Conservation (phyloP, 2,888 invertebrate genomes). For the Polyploca ridens region DNA sequence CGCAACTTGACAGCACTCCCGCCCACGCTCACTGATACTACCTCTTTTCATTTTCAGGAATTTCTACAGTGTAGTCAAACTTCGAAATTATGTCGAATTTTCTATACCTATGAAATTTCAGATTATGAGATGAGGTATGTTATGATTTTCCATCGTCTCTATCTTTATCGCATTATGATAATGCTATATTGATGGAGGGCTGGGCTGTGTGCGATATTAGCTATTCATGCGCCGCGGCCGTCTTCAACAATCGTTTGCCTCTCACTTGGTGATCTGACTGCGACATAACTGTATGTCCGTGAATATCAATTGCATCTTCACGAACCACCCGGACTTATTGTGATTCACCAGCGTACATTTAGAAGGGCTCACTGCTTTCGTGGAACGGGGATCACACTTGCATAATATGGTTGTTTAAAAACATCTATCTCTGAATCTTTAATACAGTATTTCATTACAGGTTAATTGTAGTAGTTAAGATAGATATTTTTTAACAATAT, state of each 20-base stretch:
- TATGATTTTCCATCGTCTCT: neutral
- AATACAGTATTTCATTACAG: constrained; percentile 10
- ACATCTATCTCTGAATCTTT: constrained; percentile 51
- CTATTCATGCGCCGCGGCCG: constrained; percentile 70
- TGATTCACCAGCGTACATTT: constrained; percentile 75
- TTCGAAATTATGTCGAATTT: neutral
- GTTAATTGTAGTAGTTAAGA: constrained; percentile 9
- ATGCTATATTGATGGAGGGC: constrained; percentile 24
- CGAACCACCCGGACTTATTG: constrained; percentile 62
- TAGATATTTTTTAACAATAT: constrained; percentile 63
- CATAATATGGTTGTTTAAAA: constrained; percentile 54
- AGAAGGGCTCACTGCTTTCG: constrained; percentile 78
- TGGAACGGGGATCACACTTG: constrained; percentile 71
- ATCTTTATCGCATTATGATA: neutral
- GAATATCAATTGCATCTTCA: constrained; percentile 68
- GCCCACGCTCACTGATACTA: constrained; percentile 14
- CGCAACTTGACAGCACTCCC: constrained; percentile 25
- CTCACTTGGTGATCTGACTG: constrained; percentile 76
- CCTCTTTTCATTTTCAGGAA: neutral
- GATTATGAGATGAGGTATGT: constrained; percentile 24
- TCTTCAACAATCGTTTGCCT: constrained; percentile 70
- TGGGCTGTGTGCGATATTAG: constrained; percentile 26
- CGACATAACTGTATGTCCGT: constrained; percentile 61
- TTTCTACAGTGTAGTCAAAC: neutral
- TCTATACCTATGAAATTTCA: constrained; percentile 12